Percentiles rank a stretch among this genome's conserved stretches.
These are phyloP conservation scores for Pterocles orientalis DNA, from an alignment of 2,113 vertebrate species.

Conservation along the genomic window DNA sequence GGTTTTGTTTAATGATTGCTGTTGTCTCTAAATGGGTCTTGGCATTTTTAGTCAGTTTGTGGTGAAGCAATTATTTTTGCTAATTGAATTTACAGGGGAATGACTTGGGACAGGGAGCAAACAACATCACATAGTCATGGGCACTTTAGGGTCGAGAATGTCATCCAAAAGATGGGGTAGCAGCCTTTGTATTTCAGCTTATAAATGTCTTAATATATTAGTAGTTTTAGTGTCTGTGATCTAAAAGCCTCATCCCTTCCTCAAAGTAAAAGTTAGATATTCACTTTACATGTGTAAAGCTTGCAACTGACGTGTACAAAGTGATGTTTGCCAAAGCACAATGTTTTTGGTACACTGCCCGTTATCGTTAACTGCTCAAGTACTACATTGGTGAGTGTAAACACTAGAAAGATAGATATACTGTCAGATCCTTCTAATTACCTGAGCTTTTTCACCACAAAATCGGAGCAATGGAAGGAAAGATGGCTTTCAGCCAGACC, in stretches of 20 bases:
- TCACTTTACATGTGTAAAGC: neutral
- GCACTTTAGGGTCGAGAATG: neutral
- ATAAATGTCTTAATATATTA: neutral
- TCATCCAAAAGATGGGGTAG: neutral
- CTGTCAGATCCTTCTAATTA: neutral
- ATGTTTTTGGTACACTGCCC: neutral
- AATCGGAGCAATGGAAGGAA: neutral
- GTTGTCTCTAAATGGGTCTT: slow-evolving; percentile 35
- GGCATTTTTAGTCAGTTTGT: slow-evolving; percentile 45
- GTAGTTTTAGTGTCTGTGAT: neutral
- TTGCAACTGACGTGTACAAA: neutral
- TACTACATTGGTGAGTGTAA: neutral
- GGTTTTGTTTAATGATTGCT: slow-evolving; percentile 64
- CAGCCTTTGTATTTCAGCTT: neutral
- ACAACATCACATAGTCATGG: neutral
- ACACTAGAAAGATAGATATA: neutral
- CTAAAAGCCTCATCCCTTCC: neutral
- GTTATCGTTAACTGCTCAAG: neutral
- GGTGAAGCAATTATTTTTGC: slow-evolving; percentile 50
- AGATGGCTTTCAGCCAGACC: neutral
- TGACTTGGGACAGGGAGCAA: neutral
- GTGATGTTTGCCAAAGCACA: neutral
- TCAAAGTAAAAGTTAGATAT: neutral
- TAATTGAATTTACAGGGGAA: slow-evolving; percentile 31
- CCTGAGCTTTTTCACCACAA: neutral